These are phyloP conservation scores for Agonum fuliginosum DNA, from an alignment of 2,888 invertebrate genomes.

Conservation along the genomic window DNA sequence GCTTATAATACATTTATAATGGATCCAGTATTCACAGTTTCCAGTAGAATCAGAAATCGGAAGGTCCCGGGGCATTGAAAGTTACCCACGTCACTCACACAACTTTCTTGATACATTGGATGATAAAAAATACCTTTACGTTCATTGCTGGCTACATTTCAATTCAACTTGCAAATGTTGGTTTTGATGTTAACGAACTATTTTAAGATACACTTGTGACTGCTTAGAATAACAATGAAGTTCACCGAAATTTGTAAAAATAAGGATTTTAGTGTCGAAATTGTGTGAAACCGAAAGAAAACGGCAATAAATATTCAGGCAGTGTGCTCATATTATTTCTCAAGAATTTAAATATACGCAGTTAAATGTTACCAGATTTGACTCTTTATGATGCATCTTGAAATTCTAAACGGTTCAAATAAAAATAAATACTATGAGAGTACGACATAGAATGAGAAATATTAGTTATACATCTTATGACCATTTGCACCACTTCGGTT, in stretches of 20 bases:
- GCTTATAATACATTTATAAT: conserved; percentile 16
- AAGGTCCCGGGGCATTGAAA: conserved; percentile 21
- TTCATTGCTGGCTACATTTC: background rate
- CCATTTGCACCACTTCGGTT: no score
- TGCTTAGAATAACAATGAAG: background rate
- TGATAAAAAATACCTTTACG: conserved; percentile 2
- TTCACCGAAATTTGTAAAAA: background rate
- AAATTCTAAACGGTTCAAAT: no score
- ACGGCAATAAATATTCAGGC: no score
- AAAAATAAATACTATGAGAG: no score
- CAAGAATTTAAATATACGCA: no score
- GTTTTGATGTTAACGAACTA: no score
- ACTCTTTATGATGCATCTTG: no score
- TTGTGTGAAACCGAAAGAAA: background rate
- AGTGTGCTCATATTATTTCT: no score
- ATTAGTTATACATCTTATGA: no score
- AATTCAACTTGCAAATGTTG: background rate
- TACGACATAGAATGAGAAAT: no score
- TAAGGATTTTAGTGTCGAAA: background rate
- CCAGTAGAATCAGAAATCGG: conserved; percentile 14
- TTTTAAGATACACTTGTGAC: no score
- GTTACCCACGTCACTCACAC: conserved; percentile 2
- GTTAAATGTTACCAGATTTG: no score
- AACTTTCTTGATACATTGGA: conserved; percentile 6
- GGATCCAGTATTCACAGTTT: conserved; percentile 2